Conservation (phyloP, 2,797 vertebrate genomes). For the Lates japonicus region DNA sequence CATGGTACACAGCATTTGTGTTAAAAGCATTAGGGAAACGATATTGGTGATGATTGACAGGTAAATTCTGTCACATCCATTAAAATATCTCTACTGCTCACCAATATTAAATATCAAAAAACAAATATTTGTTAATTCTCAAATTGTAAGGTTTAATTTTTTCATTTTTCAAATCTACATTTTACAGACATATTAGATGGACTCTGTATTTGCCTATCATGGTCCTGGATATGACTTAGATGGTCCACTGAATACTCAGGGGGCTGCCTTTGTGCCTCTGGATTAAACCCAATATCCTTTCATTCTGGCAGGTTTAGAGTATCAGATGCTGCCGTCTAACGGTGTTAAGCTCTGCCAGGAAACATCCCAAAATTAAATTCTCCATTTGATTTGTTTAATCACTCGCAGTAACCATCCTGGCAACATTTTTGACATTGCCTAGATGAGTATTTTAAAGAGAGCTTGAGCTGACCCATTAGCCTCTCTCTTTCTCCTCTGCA, state of each 20-base stretch:
- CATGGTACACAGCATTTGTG: no score
- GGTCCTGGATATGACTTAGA: constrained; percentile 2
- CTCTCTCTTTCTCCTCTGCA: not conserved
- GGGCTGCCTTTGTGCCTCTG: constrained; percentile 25
- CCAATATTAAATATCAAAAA: not conserved
- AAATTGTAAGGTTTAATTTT: not conserved
- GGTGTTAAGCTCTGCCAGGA: constrained; percentile 41
- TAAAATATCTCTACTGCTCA: not conserved
- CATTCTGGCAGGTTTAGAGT: constrained; percentile 30
- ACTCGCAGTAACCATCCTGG: constrained; percentile 9
- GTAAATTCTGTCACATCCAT: not conserved
- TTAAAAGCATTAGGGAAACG: not conserved
- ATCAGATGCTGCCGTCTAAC: constrained; percentile 48
- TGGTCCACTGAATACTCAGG: constrained; percentile 13
- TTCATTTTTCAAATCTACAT: not conserved
- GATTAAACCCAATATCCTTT: constrained; percentile 38
- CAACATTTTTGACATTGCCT: constrained; percentile 14
- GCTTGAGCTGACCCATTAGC: not conserved
- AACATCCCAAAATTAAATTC: constrained; percentile 33
- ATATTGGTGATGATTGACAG: not conserved
- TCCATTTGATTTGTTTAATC: constrained; percentile 38
- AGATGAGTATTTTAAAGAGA: constrained; percentile 8
- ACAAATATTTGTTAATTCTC: not conserved
- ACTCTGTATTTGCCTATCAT: not conserved
- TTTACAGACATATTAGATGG: not conserved